Evolutionary conservation across 2,113 vertebrate species (phyloP), one percentile per base, ranked within the genome.

Genomic region (Neogale vison): DNA sequence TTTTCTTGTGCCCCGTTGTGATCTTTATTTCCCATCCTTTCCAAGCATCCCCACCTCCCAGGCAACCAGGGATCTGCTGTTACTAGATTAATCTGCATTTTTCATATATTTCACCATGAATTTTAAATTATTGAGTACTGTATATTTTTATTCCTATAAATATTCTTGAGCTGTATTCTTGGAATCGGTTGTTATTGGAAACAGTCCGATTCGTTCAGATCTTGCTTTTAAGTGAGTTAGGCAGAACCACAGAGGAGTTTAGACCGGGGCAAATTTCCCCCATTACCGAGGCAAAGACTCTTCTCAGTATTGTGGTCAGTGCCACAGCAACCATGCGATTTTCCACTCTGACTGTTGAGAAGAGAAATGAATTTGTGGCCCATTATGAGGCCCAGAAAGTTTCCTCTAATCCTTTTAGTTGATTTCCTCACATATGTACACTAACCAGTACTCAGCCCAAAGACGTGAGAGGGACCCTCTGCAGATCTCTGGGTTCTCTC

Each of bases 141-240:
- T 31, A 15, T 42, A 77, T 39, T 82, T 88, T 14, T 72, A 31
- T 90, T 92, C 26, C 80, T 67, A 67, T 47, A 88, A 65, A 86
- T 86, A 65, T 57, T 82, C n/a, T 76, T 93, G 86, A 90, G 80
- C 39, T 93, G 74, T 90, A 23, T 52, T 81, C 77, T 82, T 90
- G 18, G 34, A 76, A 55, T n/a, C 34, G 72, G 72, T 65, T 90
- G 72, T 76, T 86, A 47, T 4, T 82, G 74, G 65, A 69, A 76
- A 85, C 4, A 52, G 47, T 21, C 34, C 76, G 24, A 81, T 31
- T 72, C 12, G 31, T 45, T 63, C 85, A 57, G 36, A 26, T 84
- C 34, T 90, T 92, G 29, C 10, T 93, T 83, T 95, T 42, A 79
- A 80, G 42, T 39, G 55, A 76, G 72, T 83, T n/a, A 94, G 86